phyloP scores from a whole-genome alignment of 2,113 vertebrate genomes.

The Hippocampus abdominalis region DNA sequence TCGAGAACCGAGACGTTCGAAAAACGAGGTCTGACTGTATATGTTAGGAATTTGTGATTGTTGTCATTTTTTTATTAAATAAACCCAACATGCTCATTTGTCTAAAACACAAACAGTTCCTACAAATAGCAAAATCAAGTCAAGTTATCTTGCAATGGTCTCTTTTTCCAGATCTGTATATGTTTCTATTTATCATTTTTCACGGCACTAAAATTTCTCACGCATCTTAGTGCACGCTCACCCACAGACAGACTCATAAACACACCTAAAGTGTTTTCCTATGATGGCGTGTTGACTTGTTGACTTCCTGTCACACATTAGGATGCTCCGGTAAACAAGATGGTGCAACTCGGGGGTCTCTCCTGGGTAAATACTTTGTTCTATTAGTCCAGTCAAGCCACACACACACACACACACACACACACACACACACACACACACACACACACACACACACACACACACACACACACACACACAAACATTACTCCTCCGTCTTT shows the following conservation, averaged over 20 bases:
- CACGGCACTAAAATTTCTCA: too few species aligned
- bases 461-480: slow-evolving; percentile 31
- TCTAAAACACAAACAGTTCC: not conserved
- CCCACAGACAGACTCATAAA: slow-evolving; percentile 11
- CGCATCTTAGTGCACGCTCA: not conserved
- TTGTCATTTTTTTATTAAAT: not conserved
- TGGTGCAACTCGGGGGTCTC: slow-evolving; percentile 78
- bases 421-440: not conserved
- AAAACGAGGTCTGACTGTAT: too few species aligned
- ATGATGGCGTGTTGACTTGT: slow-evolving; percentile 64
- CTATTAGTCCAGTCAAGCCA: slow-evolving; percentile 46
- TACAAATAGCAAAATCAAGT: not conserved
- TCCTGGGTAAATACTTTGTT: slow-evolving; percentile 76
- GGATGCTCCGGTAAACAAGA: slow-evolving; percentile 77
- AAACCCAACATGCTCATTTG: too few species aligned
- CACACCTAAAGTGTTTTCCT: slow-evolving; percentile 31
- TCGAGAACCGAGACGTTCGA: too few species aligned
- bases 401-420: not conserved
- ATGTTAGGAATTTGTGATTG: not conserved
- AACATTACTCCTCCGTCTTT: slow-evolving; percentile 74
- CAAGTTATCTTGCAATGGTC: too few species aligned
- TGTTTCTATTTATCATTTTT: too few species aligned
- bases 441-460: not conserved
- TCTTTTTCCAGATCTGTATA: too few species aligned
- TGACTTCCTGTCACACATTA: slow-evolving; percentile 74